Percentiles rank a stretch among this genome's conserved stretches.
Conservation (phyloP, 1,140 invertebrate species). For the Elymnias hypermnestra region DNA sequence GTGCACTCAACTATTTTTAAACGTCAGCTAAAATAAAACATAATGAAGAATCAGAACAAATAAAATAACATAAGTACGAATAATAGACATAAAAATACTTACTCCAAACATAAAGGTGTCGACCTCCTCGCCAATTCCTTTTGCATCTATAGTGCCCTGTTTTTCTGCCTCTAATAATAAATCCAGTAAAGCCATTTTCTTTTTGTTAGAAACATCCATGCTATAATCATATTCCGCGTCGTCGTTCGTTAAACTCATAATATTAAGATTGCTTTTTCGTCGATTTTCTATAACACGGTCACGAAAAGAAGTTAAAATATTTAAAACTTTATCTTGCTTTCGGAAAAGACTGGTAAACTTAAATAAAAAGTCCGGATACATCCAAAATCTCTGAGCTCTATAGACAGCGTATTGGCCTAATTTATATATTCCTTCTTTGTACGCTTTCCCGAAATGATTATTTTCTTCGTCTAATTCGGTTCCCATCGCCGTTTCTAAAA, state of each 20-base stretch:
- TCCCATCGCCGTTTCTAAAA: conserved; percentile 67
- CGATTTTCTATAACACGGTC: conserved; percentile 18
- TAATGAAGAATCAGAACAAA: too few relatives aligned
- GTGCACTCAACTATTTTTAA: too few relatives aligned
- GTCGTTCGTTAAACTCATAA: conserved; percentile 25
- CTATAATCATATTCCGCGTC: conserved; percentile 13
- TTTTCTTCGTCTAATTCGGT: conserved; percentile 50
- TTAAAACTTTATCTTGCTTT: conserved; percentile 19
- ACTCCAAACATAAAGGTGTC: conserved; percentile 89
- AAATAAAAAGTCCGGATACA: conserved; percentile 40
- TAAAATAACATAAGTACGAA: too few relatives aligned
- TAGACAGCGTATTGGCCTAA: conserved; percentile 47
- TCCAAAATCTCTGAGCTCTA: conserved; percentile 49
- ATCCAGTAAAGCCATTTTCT: conserved; percentile 88
- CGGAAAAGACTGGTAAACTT: conserved; percentile 24
- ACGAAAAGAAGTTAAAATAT: conserved; percentile 17
- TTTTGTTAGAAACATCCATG: conserved; percentile 54
- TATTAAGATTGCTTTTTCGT: not conserved
- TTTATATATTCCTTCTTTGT: conserved; percentile 55
- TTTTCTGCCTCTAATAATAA: conserved; percentile 80
- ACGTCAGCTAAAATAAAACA: too few relatives aligned
- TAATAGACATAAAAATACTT: conserved; percentile 6
- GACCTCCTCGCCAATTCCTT: conserved; percentile 81
- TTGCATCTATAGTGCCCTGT: conserved; percentile 71
- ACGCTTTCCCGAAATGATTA: conserved; percentile 35